phyloP scores from a whole-genome alignment of 2,888 invertebrate genomes.

The Meganola albula region DNA sequence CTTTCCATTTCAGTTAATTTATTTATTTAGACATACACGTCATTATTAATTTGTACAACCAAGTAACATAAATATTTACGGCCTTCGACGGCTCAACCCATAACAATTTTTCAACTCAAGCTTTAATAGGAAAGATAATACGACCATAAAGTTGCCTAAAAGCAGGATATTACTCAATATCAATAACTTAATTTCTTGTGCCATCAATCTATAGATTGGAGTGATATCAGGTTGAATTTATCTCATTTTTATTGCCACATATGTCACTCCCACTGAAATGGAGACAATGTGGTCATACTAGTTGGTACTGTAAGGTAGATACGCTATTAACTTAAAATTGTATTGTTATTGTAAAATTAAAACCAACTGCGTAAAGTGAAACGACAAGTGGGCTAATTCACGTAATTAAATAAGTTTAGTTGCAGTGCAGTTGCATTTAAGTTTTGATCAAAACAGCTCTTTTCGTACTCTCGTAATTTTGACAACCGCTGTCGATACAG shows the following conservation, averaged over 20 bases:
- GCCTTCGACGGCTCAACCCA: constrained; percentile 25
- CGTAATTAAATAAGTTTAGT: too few relatives aligned
- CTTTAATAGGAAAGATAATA: constrained; percentile 30
- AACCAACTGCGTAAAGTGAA: too few relatives aligned
- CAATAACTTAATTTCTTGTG: constrained; percentile 33
- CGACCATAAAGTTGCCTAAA: constrained; percentile 25
- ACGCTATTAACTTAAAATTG: too few relatives aligned
- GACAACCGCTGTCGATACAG: too few relatives aligned
- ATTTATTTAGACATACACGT: constrained; percentile 15
- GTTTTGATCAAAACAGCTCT: too few relatives aligned
- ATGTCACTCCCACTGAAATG: constrained; percentile 33
- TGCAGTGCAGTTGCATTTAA: too few relatives aligned
- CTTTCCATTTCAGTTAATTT: constrained; percentile 20
- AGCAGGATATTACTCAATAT: constrained; percentile 35
- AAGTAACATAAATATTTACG: constrained; percentile 18
- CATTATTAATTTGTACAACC: constrained; percentile 19
- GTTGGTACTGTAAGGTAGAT: constrained; percentile 30
- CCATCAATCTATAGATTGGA: constrained; percentile 34
- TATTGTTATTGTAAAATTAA: too few relatives aligned
- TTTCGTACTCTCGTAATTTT: too few relatives aligned
- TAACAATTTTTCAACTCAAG: constrained; percentile 31
- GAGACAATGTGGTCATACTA: constrained; percentile 36
- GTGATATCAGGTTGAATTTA: constrained; percentile 33
- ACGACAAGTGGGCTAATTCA: too few relatives aligned
- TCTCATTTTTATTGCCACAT: constrained; percentile 34